phyloP scores from a whole-genome alignment of 2,113 vertebrate species.

The Thalassoma bifasciatum region DNA sequence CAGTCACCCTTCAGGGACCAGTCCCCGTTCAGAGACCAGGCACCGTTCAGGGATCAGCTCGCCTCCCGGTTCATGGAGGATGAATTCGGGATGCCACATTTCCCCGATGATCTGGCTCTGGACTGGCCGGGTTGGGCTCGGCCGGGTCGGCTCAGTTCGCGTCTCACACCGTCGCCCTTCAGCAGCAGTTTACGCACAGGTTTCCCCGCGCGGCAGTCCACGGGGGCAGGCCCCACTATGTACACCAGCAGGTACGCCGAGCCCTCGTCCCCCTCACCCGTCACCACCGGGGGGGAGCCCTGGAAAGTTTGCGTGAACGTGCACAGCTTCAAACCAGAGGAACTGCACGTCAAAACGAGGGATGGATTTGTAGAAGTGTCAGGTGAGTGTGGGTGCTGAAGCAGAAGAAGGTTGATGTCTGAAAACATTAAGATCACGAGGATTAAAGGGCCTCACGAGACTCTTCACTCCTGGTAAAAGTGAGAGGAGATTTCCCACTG shows the following conservation, averaged over 20 bases:
- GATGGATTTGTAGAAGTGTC: constrained; percentile 97
- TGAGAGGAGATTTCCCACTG: neutral
- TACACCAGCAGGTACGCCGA: constrained; percentile 86
- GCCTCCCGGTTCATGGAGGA: constrained; percentile 93
- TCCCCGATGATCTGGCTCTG: constrained; percentile 90
- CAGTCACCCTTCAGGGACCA: constrained; percentile 80
- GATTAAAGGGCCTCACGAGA: too few species aligned
- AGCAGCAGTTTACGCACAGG: constrained; percentile 85
- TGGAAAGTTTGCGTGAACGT: constrained; percentile 99
- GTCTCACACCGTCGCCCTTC: constrained; percentile 85
- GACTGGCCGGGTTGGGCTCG: constrained; percentile 96
- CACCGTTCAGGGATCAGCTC: constrained; percentile 89
- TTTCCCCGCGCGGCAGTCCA: constrained; percentile 81
- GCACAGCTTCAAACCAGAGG: constrained; percentile 95
- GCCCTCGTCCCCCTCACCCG: constrained; percentile 82
- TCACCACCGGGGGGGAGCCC: constrained; percentile 86
- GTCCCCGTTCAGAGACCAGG: constrained; percentile 77
- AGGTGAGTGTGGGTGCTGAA: constrained; percentile 83
- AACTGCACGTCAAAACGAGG: constrained; percentile 93
- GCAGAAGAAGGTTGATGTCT: neutral
- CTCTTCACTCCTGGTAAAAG: neutral
- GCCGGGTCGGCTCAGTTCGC: constrained; percentile 87
- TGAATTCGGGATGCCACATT: constrained; percentile 92
- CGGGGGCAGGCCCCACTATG: constrained; percentile 79
- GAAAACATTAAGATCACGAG: neutral